These are phyloP conservation scores for Epinotia nisella DNA, from an alignment of 2,888 invertebrate species.

Conservation along the genomic window DNA sequence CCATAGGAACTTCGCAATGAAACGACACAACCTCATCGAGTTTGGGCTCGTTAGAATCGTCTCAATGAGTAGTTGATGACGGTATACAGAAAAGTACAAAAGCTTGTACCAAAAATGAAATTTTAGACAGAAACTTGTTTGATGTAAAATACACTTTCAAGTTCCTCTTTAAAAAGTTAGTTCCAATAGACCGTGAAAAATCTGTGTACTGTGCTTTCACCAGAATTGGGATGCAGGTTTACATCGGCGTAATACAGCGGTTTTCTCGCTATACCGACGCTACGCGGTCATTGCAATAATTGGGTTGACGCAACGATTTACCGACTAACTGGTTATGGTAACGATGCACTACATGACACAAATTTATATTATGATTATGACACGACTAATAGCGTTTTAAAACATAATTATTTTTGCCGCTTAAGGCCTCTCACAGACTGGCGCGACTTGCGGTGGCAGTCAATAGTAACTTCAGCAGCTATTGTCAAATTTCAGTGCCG, in stretches of 20 bases:
- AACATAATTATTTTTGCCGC: background rate
- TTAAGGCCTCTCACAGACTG: too few relatives aligned
- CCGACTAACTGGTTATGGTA: constrained; percentile 45
- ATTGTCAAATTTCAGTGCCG: too few relatives aligned
- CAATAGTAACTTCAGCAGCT: too few relatives aligned
- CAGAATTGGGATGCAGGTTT: constrained; percentile 62
- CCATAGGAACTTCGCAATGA: too few relatives aligned
- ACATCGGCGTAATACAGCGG: constrained; percentile 53
- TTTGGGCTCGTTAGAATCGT: too few relatives aligned
- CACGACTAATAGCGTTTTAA: background rate
- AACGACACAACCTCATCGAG: too few relatives aligned
- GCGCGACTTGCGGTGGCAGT: too few relatives aligned
- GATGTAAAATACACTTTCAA: too few relatives aligned
- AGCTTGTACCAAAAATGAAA: too few relatives aligned
- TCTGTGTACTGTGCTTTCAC: constrained; percentile 48
- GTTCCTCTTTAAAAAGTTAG: background rate
- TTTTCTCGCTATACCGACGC: constrained; percentile 44
- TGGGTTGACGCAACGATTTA: constrained; percentile 54
- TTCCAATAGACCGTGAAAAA: background rate
- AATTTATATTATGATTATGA: constrained; percentile 35
- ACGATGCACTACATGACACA: constrained; percentile 37
- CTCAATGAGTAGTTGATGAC: too few relatives aligned
- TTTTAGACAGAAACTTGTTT: too few relatives aligned
- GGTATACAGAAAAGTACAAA: too few relatives aligned
- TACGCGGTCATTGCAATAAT: constrained; percentile 53